Evolutionary conservation across 2,888 invertebrate species (phyloP).

Genomic region (Apotomis capreana): DNA sequence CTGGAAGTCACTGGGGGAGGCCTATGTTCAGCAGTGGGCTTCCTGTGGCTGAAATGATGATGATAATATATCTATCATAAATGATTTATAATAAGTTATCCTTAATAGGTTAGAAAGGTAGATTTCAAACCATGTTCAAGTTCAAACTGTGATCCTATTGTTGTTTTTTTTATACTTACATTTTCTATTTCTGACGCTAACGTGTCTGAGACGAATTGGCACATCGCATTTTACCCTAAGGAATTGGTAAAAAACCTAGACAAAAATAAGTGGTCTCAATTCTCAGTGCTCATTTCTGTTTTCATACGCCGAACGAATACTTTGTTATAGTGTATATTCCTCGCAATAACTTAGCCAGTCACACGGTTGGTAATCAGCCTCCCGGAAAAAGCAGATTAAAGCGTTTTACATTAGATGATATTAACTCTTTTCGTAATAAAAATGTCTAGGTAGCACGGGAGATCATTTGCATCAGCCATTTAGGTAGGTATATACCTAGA

Average conservation of each 20-base stretch:
- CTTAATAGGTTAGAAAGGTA: too few species aligned
- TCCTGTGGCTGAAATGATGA: too few species aligned
- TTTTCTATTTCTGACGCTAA: background rate
- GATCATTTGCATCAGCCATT: constrained; percentile 67
- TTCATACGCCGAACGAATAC: background rate
- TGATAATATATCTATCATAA: too few species aligned
- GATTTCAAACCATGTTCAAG: too few species aligned
- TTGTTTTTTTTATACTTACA: too few species aligned
- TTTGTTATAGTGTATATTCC: constrained; percentile 4
- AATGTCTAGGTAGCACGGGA: constrained; percentile 62
- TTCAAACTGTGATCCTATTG: too few species aligned
- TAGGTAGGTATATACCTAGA: constrained; percentile 47
- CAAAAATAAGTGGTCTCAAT: background rate
- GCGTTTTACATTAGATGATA: constrained; percentile 67
- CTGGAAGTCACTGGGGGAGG: too few species aligned
- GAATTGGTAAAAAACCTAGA: background rate
- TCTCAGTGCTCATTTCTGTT: constrained; percentile 2
- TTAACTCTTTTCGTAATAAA: constrained; percentile 70
- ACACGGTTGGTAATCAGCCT: constrained; percentile 42
- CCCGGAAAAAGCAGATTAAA: constrained; percentile 55
- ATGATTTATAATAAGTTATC: too few species aligned
- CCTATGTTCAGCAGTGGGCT: too few species aligned
- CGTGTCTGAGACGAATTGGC: background rate
- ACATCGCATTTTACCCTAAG: background rate
- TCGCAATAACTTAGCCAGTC: constrained; percentile 21